A percentile compares a stretch with the other conserved stretches of the same genome.
These are phyloP conservation scores for Hypsopygia costalis DNA, from an alignment of 2,888 invertebrate genomes.

Conservation along the genomic window DNA sequence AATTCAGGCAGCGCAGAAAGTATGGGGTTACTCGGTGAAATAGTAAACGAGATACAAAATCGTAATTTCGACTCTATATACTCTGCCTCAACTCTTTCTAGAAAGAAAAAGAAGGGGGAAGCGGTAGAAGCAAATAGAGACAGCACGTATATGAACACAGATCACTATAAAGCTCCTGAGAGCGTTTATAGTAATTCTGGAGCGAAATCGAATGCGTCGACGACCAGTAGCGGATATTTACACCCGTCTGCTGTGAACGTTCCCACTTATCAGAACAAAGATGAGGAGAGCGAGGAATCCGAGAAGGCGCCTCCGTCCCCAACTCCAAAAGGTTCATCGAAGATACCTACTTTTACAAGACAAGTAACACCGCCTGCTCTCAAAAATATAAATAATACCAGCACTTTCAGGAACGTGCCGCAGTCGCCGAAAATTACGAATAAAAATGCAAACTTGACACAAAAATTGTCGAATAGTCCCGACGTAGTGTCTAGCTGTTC, in stretches of 20 bases:
- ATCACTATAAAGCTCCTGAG: conserved; percentile 80
- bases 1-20: conserved; percentile 83
- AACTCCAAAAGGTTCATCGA: conserved; percentile 63
- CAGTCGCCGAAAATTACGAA: conserved; percentile 56
- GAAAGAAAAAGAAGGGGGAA: conserved; percentile 72
- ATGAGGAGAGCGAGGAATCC: conserved; percentile 40
- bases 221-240: conserved; percentile 87
- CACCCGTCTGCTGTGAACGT: conserved; percentile 86
- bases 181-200: conserved; percentile 84
- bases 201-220: conserved; percentile 79
- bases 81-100: conserved; percentile 86
- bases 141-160: conserved; percentile 83
- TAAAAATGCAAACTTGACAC: conserved; percentile 45
- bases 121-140: conserved; percentile 49
- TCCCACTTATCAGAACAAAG: conserved; percentile 65
- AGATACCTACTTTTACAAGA: conserved; percentile 68
- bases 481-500: conserved; percentile 87
- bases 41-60: conserved; percentile 92
- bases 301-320: conserved; percentile 63
- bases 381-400: conserved; percentile 63
- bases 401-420: conserved; percentile 61
- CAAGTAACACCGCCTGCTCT: conserved; percentile 77
- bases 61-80: conserved; percentile 93
- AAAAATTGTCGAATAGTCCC: conserved; percentile 82
- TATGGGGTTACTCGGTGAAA: conserved; percentile 91